phyloP scores from a whole-genome alignment of 2,888 invertebrate genomes.

The Conops quadrifasciatus region DNA sequence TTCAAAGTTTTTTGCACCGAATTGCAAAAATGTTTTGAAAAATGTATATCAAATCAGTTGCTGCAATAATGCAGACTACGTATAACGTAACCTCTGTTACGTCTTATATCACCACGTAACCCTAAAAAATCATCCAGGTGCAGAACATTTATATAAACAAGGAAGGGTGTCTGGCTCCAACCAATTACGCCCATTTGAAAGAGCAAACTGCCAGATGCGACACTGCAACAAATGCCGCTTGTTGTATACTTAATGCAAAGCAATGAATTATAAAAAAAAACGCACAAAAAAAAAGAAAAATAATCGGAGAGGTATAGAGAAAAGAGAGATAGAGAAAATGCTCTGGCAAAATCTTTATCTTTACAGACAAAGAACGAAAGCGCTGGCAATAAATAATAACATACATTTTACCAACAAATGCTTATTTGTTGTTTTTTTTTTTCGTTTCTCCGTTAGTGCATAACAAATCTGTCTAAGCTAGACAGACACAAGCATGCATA shows the following conservation, averaged over 20 bases:
- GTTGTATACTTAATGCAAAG: conserved; percentile 17
- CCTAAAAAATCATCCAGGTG: too few relatives aligned
- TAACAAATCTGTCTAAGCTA: neutral
- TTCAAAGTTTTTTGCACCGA: too few relatives aligned
- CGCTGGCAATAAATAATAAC: too few relatives aligned
- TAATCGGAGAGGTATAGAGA: neutral
- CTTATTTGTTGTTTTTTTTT: neutral
- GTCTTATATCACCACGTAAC: too few relatives aligned
- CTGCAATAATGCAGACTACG: too few relatives aligned
- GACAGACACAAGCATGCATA: too few relatives aligned
- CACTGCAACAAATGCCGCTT: neutral
- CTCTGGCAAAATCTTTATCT: too few relatives aligned
- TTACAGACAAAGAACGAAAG: too few relatives aligned
- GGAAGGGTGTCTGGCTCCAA: neutral
- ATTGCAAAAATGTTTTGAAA: too few relatives aligned
- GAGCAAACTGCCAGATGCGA: neutral
- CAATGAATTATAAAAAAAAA: conserved; percentile 14
- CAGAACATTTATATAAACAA: neutral
- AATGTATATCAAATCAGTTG: too few relatives aligned
- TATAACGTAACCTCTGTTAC: too few relatives aligned
- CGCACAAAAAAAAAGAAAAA: neutral
- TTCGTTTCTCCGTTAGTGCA: neutral
- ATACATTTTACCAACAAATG: neutral
- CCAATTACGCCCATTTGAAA: neutral
- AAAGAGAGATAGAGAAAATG: too few relatives aligned